Evolutionary conservation across 2,888 invertebrate species (phyloP).

Genomic region (Plagodis pulveraria): DNA sequence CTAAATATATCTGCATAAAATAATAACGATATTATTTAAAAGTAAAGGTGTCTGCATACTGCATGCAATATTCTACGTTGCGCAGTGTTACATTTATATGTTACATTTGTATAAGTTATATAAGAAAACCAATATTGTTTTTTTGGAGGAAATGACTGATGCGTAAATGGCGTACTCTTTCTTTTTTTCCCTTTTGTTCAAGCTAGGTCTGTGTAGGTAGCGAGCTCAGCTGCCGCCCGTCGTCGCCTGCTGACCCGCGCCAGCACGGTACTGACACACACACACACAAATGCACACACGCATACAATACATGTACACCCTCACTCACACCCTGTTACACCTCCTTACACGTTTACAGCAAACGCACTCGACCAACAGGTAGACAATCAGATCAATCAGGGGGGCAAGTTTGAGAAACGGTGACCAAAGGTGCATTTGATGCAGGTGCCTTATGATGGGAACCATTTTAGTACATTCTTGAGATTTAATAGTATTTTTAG

Average conservation of each 20-base stretch:
- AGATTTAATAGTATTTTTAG: too few relatives aligned
- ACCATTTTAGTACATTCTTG: too few relatives aligned
- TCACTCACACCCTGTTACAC: slow-evolving; percentile 34
- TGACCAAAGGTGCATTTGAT: background rate
- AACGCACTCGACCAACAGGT: slow-evolving; percentile 3
- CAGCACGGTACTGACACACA: slow-evolving; percentile 78
- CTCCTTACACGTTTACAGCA: slow-evolving; percentile 37
- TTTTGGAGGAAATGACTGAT: slow-evolving; percentile 82
- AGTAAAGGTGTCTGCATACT: slow-evolving; percentile 38
- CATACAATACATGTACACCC: too few relatives aligned
- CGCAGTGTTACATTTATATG: slow-evolving; percentile 35
- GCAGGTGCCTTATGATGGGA: background rate
- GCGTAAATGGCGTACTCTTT: slow-evolving; percentile 81
- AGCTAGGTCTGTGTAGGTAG: slow-evolving; percentile 86
- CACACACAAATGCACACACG: slow-evolving; percentile 48
- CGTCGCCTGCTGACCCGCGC: slow-evolving; percentile 67
- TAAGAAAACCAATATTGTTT: slow-evolving; percentile 51
- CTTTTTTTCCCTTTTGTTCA: slow-evolving; percentile 78
- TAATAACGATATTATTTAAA: slow-evolving; percentile 10
- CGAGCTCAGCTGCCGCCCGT: slow-evolving; percentile 69
- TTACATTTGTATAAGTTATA: slow-evolving; percentile 42
- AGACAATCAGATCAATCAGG: background rate
- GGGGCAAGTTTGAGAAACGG: background rate
- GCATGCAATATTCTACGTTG: slow-evolving; percentile 46
- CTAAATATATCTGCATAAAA: too few relatives aligned